Base-by-base conservation (phyloP, 2,113 vertebrate genomes). In the Dicerorhinus sumatrensis region DNA sequence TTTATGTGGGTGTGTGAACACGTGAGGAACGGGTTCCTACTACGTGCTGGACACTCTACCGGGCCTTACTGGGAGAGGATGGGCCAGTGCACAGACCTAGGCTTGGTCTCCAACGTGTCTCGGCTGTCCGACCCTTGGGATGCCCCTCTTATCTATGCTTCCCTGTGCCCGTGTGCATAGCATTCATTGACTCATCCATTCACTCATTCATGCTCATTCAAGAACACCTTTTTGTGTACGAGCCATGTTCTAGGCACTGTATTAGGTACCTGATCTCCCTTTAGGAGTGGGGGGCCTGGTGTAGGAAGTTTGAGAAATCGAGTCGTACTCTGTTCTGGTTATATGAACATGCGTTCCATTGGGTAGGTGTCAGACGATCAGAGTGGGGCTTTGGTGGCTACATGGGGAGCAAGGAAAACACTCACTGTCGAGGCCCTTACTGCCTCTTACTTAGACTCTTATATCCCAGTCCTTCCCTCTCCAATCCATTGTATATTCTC, bases 51-150 rank as follows among this genome's bases (percentile, higher is more conserved):
- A 27, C 29, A 10, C 3, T 31, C 31, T 1, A 0, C 25, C n/a
- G 39, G 60, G 23, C 58, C 29, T 83, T 42, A 12, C 2, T 23
- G 31, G 70, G 63, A 5, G 4, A 39, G n/a, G 7, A 9, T 0
- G 8, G 23, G 62, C 8, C 29, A 1, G 12, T 8, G 2, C 0
- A 1, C 0, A 8, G 51, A 42, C 69, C 39, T 56, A 25, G 82
- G 2, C 1, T 0, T 6, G n/a, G 16, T 5, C 36, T 29, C 20
- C 36, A 1, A 0, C 4, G 27, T 0, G 4, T n/a, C 46, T 36
- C 46, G 54, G 42, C 60, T 20, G 0, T 25, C 21, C 39, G 51
- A 6, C 56, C 46, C 20, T 2, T 1, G n/a, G 8, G 4, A 9
- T 2, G 16, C 31, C 10, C 46, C 39, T 36, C 33, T 21, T 17